These are phyloP conservation scores for Lutjanus argentimaculatus DNA, from an alignment of 2,797 vertebrate species.

Conservation along the genomic window DNA sequence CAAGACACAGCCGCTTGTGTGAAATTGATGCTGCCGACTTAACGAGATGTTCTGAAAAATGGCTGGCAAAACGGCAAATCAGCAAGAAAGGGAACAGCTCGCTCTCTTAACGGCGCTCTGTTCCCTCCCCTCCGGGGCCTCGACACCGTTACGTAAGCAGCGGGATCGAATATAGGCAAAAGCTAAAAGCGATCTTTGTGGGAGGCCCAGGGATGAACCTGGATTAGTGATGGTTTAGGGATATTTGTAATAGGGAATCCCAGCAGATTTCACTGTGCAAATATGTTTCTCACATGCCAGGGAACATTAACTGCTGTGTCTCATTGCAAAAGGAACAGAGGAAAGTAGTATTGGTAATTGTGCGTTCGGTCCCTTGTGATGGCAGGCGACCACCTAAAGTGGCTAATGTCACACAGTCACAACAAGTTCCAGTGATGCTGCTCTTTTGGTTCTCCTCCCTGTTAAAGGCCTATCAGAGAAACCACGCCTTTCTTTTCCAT, in stretches of 20 bases:
- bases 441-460: neutral
- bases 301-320: constrained; percentile 7
- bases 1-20: constrained; percentile 27
- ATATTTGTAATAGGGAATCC: constrained; percentile 66
- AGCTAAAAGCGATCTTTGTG: constrained; percentile 46
- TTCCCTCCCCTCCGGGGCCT: constrained; percentile 12
- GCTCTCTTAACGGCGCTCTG: neutral
- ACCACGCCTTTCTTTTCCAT: neutral
- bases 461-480: neutral
- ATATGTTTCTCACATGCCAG: constrained; percentile 33
- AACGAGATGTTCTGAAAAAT: constrained; percentile 61
- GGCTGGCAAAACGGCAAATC: constrained; percentile 44
- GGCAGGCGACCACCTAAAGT: neutral
- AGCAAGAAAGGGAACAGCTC: constrained; percentile 46
- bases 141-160: constrained; percentile 40
- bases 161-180: constrained; percentile 26
- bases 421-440: neutral
- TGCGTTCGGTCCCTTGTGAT: neutral
- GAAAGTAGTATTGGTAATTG: neutral
- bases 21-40: constrained; percentile 55
- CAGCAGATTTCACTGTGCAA: constrained; percentile 51
- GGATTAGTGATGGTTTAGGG: constrained; percentile 69
- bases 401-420: neutral
- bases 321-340: neutral
- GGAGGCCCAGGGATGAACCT: constrained; percentile 59